Conservation (phyloP, 2,113 vertebrate genomes). For the Otolemur garnettii region DNA sequence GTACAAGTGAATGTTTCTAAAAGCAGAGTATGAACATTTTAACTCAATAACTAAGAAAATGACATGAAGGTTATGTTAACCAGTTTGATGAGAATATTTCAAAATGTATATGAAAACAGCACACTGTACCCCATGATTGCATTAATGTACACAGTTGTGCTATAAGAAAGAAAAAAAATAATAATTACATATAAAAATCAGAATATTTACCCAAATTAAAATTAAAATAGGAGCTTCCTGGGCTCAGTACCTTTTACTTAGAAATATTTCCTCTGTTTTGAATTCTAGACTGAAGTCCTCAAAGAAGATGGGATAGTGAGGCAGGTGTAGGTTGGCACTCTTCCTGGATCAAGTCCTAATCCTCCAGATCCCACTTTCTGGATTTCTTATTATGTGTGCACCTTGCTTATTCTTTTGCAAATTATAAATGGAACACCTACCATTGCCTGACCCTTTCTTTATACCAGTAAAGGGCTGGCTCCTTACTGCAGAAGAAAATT, state of each 20-base stretch:
- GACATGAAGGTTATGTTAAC: too few relatives aligned
- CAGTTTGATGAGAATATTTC: too few relatives aligned
- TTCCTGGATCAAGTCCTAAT: not conserved
- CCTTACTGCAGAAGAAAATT: not conserved
- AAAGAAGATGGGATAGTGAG: not conserved
- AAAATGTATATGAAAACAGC: too few relatives aligned
- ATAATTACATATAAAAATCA: not conserved
- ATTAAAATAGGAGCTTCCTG: not conserved
- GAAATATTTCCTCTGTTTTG: not conserved
- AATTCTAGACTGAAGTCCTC: not conserved
- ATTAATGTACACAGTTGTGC: too few relatives aligned
- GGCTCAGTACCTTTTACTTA: not conserved
- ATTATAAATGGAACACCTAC: not conserved
- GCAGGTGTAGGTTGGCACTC: too few relatives aligned
- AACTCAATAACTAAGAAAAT: too few relatives aligned
- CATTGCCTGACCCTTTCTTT: not conserved
- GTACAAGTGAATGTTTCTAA: too few relatives aligned
- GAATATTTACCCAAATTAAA: slow-evolving; percentile 17
- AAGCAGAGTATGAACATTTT: too few relatives aligned
- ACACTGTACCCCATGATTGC: too few relatives aligned
- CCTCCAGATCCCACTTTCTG: not conserved
- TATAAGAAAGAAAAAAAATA: too few relatives aligned
- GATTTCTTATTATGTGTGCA: not conserved
- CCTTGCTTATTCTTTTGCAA: not conserved
- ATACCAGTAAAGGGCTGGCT: not conserved